phyloP scores from a whole-genome alignment of 2,113 vertebrate genomes.

The Pelusios castaneus region DNA sequence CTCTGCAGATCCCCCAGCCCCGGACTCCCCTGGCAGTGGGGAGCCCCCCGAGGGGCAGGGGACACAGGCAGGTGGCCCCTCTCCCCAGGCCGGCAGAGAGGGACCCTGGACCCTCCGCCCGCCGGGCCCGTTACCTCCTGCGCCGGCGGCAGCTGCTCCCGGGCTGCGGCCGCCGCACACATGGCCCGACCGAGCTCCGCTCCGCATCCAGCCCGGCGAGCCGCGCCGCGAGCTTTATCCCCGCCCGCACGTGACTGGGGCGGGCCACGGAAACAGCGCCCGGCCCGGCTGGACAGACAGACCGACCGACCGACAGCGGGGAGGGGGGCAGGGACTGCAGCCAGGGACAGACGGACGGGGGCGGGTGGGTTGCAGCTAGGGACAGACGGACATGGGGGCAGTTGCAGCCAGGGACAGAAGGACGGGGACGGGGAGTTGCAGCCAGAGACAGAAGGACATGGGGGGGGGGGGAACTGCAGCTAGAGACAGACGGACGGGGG shows the following conservation, averaged over 20 bases:
- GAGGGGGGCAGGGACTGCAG: too few relatives aligned
- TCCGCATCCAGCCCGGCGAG: neutral
- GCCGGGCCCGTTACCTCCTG: conserved; percentile 19
- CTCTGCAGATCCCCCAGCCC: too few relatives aligned
- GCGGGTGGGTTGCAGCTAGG: neutral
- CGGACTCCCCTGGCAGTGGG: too few relatives aligned
- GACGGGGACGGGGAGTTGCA: too few relatives aligned
- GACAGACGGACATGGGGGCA: neutral
- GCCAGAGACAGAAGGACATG: too few relatives aligned
- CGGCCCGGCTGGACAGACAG: neutral
- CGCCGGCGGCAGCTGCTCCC: conserved; percentile 34
- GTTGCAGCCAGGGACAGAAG: neutral
- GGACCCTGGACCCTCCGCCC: neutral
- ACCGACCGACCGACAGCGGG: too few relatives aligned
- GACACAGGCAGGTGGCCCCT: too few relatives aligned
- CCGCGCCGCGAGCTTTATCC: neutral
- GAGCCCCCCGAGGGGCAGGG: too few relatives aligned
- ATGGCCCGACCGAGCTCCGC: neutral
- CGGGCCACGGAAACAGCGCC: neutral
- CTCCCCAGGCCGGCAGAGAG: fast-evolving
- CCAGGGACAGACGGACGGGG: too few relatives aligned
- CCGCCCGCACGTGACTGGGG: neutral
- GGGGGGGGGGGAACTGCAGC: neutral
- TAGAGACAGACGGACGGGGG: too few relatives aligned
- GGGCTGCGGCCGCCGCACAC: neutral